Percentiles rank a stretch among this genome's conserved stretches.
Evolutionary conservation across 2,888 invertebrate genomes (phyloP).

Genomic region (Caenorhabditis japonica): DNA sequence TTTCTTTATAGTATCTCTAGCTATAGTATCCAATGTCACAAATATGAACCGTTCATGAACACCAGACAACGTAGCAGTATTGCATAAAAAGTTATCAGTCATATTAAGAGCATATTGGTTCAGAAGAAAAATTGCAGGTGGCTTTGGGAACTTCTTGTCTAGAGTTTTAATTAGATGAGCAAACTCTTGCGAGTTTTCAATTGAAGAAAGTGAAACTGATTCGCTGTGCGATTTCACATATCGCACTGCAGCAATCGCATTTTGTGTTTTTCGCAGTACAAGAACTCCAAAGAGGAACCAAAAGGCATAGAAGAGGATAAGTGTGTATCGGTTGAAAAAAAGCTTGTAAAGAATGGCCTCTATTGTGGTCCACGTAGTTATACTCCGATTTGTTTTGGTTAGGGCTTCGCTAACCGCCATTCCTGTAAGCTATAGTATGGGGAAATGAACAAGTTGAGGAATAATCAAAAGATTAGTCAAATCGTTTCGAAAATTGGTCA

Average conservation of each 20-base stretch:
- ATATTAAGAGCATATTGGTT: slow-evolving; percentile 76
- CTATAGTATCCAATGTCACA: slow-evolving; percentile 74
- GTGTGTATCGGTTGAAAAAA: slow-evolving; percentile 42
- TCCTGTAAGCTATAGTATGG: slow-evolving; percentile 15
- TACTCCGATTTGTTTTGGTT: not conserved
- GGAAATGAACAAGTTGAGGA: not conserved
- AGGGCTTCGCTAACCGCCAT: slow-evolving; percentile 21
- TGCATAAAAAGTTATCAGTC: slow-evolving; percentile 77
- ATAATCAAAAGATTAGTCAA: slow-evolving; percentile 7
- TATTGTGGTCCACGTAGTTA: slow-evolving; percentile 21
- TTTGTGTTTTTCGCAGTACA: slow-evolving; percentile 74
- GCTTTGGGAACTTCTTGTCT: slow-evolving; percentile 64
- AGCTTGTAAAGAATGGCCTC: slow-evolving; percentile 17
- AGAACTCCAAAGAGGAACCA: slow-evolving; percentile 70
- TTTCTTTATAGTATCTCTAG: slow-evolving; percentile 66
- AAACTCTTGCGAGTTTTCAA: slow-evolving; percentile 74
- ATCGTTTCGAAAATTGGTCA: slow-evolving; percentile 22
- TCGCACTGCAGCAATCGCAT: slow-evolving; percentile 73
- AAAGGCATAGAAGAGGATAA: slow-evolving; percentile 57
- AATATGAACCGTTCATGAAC: slow-evolving; percentile 72
- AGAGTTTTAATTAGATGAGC: slow-evolving; percentile 55
- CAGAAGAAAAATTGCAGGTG: slow-evolving; percentile 75
- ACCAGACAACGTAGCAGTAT: slow-evolving; percentile 65
- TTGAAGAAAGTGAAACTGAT: slow-evolving; percentile 65
- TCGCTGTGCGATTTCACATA: slow-evolving; percentile 72